Evolutionary conservation across 1,140 invertebrate species (phyloP).

Genomic region (Anastrepha obliqua): DNA sequence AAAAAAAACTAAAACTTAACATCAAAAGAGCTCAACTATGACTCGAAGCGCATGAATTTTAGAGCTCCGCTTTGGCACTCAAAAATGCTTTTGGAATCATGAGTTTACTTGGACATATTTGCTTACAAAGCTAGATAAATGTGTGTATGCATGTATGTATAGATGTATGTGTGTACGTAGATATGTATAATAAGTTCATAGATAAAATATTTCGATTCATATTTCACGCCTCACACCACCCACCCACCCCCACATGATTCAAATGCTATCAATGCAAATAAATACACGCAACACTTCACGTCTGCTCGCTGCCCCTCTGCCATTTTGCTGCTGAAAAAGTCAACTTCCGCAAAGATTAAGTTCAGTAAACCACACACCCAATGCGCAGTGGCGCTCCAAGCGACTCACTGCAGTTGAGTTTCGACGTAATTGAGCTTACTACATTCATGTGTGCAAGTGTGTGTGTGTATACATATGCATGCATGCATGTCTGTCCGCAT

Average conservation of each 20-base stretch:
- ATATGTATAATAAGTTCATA: neutral
- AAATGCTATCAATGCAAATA: constrained; percentile 3
- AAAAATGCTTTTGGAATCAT: neutral
- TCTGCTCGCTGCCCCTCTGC: neutral
- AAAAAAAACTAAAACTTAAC: neutral
- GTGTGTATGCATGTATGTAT: neutral
- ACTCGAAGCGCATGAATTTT: neutral
- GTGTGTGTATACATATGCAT: neutral
- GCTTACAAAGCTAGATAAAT: neutral
- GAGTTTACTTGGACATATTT: too few relatives aligned
- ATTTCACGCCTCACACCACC: neutral
- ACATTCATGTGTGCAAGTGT: neutral
- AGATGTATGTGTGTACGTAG: neutral
- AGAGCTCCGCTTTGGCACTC: neutral
- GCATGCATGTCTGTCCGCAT: neutral
- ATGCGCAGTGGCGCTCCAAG: neutral
- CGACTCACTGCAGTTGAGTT: neutral
- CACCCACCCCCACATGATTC: neutral
- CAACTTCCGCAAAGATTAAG: constrained; percentile 56
- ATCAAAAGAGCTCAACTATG: neutral
- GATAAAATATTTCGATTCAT: constrained; percentile 31
- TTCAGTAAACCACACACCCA: constrained; percentile 54
- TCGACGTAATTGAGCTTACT: neutral
- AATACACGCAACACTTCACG: neutral
- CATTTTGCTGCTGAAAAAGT: constrained; percentile 4